A percentile compares a stretch with the other conserved stretches of the same genome.
phyloP scores from a whole-genome alignment of 2,888 invertebrate genomes.

The Microctonus brassicae region DNA sequence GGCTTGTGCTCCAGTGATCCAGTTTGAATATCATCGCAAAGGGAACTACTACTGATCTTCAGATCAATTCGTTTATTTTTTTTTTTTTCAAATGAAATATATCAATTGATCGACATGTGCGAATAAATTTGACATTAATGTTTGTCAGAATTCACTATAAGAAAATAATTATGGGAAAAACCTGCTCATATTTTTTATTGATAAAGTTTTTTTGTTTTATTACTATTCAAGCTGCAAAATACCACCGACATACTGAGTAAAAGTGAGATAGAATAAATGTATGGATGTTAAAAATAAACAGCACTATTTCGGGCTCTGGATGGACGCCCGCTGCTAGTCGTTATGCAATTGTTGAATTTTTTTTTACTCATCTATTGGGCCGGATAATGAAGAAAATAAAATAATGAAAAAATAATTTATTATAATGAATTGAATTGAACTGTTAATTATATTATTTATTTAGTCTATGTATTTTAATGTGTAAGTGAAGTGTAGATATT shows the following conservation, averaged over 20 bases:
- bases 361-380: constrained; percentile 49
- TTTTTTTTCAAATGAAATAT: not conserved
- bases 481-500: no score
- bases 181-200: constrained; percentile 38
- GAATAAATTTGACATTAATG: not conserved
- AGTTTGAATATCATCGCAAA: constrained; percentile 16
- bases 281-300: constrained; percentile 66
- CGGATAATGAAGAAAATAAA: not conserved
- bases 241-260: constrained; percentile 48
- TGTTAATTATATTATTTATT: no score
- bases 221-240: constrained; percentile 39
- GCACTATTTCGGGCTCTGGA: constrained; percentile 66
- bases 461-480: no score
- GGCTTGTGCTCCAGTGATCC: constrained; percentile 44
- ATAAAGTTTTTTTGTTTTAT: constrained; percentile 39
- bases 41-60: not conserved
- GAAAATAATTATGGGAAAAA: not conserved
- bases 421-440: no score
- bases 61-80: not conserved
- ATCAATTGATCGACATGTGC: no score
- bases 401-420: not conserved
- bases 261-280: constrained; percentile 59
- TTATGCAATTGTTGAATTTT: constrained; percentile 66
- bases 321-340: constrained; percentile 62
- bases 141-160: no score